phyloP scores from a whole-genome alignment of 2,797 vertebrate species.

The Sandelia bainsii region DNA sequence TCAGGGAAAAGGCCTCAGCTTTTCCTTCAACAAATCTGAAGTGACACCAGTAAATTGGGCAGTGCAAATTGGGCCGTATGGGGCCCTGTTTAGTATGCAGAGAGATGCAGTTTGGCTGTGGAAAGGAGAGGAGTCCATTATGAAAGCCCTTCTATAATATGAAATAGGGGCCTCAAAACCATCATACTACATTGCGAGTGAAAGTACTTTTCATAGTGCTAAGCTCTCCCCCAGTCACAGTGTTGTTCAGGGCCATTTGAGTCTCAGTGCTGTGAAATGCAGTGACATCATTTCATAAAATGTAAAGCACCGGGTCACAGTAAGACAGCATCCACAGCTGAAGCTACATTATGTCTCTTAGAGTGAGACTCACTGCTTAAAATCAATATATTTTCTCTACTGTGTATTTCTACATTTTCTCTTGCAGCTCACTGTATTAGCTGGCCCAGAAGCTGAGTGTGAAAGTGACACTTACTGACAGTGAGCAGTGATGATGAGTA shows the following conservation, averaged over 20 bases:
- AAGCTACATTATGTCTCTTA: slow-evolving; percentile 3
- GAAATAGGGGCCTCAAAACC: slow-evolving; percentile 44
- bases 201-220: slow-evolving; percentile 36
- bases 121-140: slow-evolving; percentile 43
- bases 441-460: not conserved
- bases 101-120: slow-evolving; percentile 34
- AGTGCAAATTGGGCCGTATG: slow-evolving; percentile 79
- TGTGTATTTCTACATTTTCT: not conserved
- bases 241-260: slow-evolving; percentile 36
- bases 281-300: slow-evolving; percentile 30
- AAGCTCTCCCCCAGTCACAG: slow-evolving; percentile 14
- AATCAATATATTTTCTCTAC: not conserved
- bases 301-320: slow-evolving; percentile 1
- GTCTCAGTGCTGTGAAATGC: slow-evolving; percentile 16
- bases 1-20: slow-evolving; percentile 62
- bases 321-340: not conserved
- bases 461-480: not conserved
- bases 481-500: slow-evolving; percentile 11
- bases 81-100: slow-evolving; percentile 79
- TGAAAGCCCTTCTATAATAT: slow-evolving; percentile 45
- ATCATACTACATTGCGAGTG: slow-evolving; percentile 15
- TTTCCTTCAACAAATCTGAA: slow-evolving; percentile 80
- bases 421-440: not conserved
- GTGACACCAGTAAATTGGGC: slow-evolving; percentile 80
- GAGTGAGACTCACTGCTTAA: not conserved